A percentile compares a stretch with the other conserved stretches of the same genome.
Evolutionary conservation across 2,888 invertebrate species (phyloP).

Genomic region (Stenolophus ochropezus): DNA sequence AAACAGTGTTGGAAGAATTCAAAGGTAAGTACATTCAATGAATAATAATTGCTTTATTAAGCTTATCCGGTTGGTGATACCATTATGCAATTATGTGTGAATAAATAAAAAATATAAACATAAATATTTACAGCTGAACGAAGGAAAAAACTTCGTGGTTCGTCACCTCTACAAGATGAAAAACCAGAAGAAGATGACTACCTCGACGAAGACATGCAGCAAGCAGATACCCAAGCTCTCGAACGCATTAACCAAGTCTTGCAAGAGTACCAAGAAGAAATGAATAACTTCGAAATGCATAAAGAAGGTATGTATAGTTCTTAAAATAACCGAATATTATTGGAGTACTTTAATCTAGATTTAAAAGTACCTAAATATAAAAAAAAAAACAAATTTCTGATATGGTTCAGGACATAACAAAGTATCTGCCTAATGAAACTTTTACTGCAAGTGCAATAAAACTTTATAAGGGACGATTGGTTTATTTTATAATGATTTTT

Average conservation of each 20-base stretch:
- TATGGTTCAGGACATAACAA: too few relatives aligned
- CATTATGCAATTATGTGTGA: conserved; percentile 8
- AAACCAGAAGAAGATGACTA: conserved; percentile 78
- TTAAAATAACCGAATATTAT: too few relatives aligned
- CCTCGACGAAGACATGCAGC: conserved; percentile 85
- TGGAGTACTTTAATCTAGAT: too few relatives aligned
- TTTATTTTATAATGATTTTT: too few relatives aligned
- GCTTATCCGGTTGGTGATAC: background rate
- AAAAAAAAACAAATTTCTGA: too few relatives aligned
- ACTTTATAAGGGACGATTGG: too few relatives aligned
- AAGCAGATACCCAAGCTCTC: conserved; percentile 84
- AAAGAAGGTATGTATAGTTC: conserved; percentile 75
- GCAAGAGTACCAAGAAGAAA: conserved; percentile 87
- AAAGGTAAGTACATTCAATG: conserved; percentile 77
- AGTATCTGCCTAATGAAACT: too few relatives aligned
- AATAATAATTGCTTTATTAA: background rate
- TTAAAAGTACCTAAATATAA: too few relatives aligned
- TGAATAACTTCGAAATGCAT: conserved; percentile 81
- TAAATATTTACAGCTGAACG: conserved; percentile 74
- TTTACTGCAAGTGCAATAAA: too few relatives aligned
- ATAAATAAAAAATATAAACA: conserved; percentile 50
- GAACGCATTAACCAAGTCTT: conserved; percentile 87
- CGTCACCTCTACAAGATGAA: conserved; percentile 78
- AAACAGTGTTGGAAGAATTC: conserved; percentile 93
- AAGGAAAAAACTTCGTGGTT: conserved; percentile 77